Conservation (phyloP, 2,888 invertebrate species). For the Hoplodrina ambigua region DNA sequence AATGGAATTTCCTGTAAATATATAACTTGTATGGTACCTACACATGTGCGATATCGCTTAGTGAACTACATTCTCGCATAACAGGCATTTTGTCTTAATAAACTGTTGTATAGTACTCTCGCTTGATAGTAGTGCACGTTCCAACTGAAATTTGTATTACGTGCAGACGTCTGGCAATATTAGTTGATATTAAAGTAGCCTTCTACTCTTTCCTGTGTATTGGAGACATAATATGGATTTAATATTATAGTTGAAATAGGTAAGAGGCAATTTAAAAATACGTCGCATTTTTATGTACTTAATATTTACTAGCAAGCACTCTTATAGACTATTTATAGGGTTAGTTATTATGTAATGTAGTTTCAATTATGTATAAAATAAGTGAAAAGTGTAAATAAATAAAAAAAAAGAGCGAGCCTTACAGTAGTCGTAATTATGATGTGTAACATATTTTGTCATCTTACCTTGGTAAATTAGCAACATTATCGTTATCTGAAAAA, state of each 20-base stretch:
- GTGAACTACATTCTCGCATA: conserved; percentile 13
- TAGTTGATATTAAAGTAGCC: conserved; percentile 1
- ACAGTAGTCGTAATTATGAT: no score
- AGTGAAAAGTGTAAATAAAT: no score
- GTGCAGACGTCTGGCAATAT: not conserved
- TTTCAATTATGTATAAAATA: no score
- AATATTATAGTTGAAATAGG: not conserved
- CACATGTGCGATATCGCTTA: conserved; percentile 20
- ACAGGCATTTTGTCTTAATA: conserved; percentile 37
- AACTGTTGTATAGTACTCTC: conserved; percentile 22
- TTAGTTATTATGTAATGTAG: no score
- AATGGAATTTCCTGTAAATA: not conserved
- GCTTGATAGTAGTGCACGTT: conserved; percentile 11
- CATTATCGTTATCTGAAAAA: no score
- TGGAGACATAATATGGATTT: not conserved
- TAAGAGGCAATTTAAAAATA: no score
- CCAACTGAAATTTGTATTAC: conserved; percentile 17
- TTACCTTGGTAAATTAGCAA: no score
- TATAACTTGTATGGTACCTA: not conserved
- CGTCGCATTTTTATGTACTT: no score
- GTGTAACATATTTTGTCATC: no score
- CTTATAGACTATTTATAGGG: no score
- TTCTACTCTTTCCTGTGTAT: not conserved
- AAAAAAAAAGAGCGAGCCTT: no score
- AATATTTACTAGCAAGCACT: no score